Evolutionary conservation across 53 echinoderm and acorn worm species (phyloP), one percentile per base, ranked within the genome.

Genomic region (Antedon mediterranea): DNA sequence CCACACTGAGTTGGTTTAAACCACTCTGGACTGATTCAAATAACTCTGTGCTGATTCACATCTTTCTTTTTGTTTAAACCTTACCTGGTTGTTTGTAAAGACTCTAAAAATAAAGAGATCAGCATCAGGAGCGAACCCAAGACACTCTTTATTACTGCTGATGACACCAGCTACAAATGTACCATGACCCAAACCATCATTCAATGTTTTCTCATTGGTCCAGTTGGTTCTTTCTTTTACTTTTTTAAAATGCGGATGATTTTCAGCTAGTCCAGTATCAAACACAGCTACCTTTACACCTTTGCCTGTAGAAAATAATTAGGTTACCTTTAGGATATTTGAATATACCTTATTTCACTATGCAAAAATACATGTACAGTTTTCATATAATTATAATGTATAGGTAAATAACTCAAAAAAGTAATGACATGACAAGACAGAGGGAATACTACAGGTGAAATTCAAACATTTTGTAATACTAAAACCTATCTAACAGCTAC

Each of bases 141-240:
- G 84, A 74, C 98, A 97, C 28, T 97, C 98, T 32, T 81, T 86
- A 34, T 85, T 87, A 79, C 98, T 97, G 80, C 89, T 85, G 84
- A 97, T 92, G 78, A 97, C 98, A 57, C 98, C 98, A 30, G 98
- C 98, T 6, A 97, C 98, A 76, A 97, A 97, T 30, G 98, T 97
- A 74, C 98, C 98, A 72, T 97, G 98, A 31, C 98, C 98, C 83
- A 97, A 81, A 6, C 92, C 98, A 80, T 97, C 98, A 79, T 97
- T 86, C 34, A 92, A 81, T 27, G 92, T 97, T 86, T 97, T 97
- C 75, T 97, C 98, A 80, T 97, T 92, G 41, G 98, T 97, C 98
- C 98, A 97, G 77, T 97, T 86, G 0, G 98, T 97, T 29, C 97
- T 82, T 78, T 95, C 93, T 76, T 87, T 92, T 70, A 97, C 88